phyloP scores from a whole-genome alignment of 2,888 invertebrate species.

The Dolomedes plantarius region DNA sequence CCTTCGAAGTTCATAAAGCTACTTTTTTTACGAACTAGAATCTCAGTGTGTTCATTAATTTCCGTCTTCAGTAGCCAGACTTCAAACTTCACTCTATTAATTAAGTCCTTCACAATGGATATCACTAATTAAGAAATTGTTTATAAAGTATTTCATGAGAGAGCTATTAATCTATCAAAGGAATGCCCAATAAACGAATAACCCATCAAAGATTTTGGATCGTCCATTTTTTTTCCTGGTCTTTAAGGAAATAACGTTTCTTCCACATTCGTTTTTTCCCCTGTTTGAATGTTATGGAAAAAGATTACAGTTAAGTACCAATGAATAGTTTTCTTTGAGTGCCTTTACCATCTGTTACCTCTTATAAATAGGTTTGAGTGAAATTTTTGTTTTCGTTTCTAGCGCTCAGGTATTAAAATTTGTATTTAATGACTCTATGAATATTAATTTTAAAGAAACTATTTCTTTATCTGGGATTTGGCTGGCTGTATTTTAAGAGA shows the following conservation, averaged over 20 bases:
- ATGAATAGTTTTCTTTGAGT: constrained; percentile 41
- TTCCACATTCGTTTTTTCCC: background rate
- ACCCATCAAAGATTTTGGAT: background rate
- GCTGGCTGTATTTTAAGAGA: too few species aligned
- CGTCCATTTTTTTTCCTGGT: background rate
- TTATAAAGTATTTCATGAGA: constrained; percentile 6
- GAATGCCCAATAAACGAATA: background rate
- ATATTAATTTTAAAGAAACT: background rate
- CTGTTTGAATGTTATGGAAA: background rate
- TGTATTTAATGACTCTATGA: background rate
- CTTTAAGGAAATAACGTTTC: too few species aligned
- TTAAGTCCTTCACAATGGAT: constrained; percentile 3
- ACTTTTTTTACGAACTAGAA: background rate
- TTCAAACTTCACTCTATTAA: background rate
- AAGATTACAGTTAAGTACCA: constrained; percentile 53
- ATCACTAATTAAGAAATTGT: constrained; percentile 12
- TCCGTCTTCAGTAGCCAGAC: background rate
- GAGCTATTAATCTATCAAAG: background rate
- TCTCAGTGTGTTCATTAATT: background rate
- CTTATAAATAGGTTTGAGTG: constrained; percentile 32
- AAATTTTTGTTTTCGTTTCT: background rate
- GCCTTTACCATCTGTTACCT: constrained; percentile 38
- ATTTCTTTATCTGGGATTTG: too few species aligned
- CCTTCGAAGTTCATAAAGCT: too few species aligned
- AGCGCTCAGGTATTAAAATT: background rate